phyloP scores from a whole-genome alignment of 2,888 invertebrate genomes.

The Panorpa germanica region DNA sequence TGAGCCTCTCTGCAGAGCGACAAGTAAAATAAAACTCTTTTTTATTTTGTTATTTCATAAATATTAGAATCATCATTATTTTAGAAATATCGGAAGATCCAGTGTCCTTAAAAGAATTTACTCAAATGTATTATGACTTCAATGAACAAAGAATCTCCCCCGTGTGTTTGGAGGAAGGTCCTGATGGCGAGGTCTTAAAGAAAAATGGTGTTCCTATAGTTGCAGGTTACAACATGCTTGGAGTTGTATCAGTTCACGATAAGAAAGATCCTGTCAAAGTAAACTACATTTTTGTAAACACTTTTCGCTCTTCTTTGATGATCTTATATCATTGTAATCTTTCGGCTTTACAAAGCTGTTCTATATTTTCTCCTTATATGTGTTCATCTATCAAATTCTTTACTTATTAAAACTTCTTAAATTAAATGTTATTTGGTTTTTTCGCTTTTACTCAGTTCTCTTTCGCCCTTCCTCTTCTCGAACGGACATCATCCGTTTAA shows the following conservation, averaged over 20 bases:
- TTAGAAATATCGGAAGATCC: slow-evolving; percentile 16
- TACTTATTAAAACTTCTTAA: too few relatives aligned
- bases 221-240: slow-evolving; percentile 20
- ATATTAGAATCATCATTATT: slow-evolving; percentile 8
- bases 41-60: slow-evolving; percentile 1
- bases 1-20: slow-evolving; percentile 27
- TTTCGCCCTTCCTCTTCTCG: too few relatives aligned
- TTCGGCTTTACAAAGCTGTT: too few relatives aligned
- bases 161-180: slow-evolving; percentile 19
- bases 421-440: too few relatives aligned
- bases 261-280: not conserved
- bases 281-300: too few relatives aligned
- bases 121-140: slow-evolving; percentile 15
- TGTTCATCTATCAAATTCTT: too few relatives aligned
- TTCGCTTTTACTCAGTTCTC: too few relatives aligned
- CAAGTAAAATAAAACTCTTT: slow-evolving; percentile 13
- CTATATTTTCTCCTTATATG: too few relatives aligned
- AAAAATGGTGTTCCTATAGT: slow-evolving; percentile 19
- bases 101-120: slow-evolving; percentile 15
- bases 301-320: too few relatives aligned
- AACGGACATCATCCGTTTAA: slow-evolving; percentile 1
- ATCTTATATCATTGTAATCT: too few relatives aligned
- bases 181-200: too few relatives aligned
- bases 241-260: slow-evolving; percentile 10
- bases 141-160: slow-evolving; percentile 18